phyloP scores from a whole-genome alignment of 2,888 invertebrate species.

The Cyaniris semiargus region DNA sequence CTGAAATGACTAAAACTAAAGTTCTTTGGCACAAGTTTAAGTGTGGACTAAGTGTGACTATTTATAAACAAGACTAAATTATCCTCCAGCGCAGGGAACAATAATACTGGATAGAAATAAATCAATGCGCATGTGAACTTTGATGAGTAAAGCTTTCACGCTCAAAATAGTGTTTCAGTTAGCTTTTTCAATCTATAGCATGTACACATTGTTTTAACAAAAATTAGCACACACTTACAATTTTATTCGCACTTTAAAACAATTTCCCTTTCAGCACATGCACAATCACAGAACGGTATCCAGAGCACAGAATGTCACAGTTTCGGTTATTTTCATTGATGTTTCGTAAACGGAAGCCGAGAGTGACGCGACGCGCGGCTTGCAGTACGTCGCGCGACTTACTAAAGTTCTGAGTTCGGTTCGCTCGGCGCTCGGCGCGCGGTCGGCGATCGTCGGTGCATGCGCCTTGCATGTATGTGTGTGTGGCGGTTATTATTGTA shows the following conservation, averaged over 20 bases:
- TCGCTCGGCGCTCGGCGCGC: conserved; percentile 52
- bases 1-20: conserved; percentile 37
- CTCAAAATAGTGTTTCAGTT: conserved; percentile 19
- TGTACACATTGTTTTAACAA: background rate
- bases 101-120: conserved; percentile 32
- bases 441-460: conserved; percentile 59
- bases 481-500: conserved; percentile 62
- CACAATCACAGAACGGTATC: conserved; percentile 35
- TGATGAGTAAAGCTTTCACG: conserved; percentile 21
- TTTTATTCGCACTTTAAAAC: conserved; percentile 61
- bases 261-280: conserved; percentile 71
- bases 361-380: conserved; percentile 59
- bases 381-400: conserved; percentile 69
- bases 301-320: conserved; percentile 38
- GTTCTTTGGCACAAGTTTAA: conserved; percentile 56
- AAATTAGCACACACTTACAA: conserved; percentile 56
- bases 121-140: conserved; percentile 27
- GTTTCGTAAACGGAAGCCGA: conserved; percentile 64
- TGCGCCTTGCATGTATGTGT: conserved; percentile 57
- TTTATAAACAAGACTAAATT: conserved; percentile 54
- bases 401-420: conserved; percentile 47
- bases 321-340: conserved; percentile 45
- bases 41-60: conserved; percentile 65
- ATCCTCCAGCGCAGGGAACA: conserved; percentile 44
- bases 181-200: background rate